Base-by-base conservation (phyloP, 2,888 invertebrate genomes). In the Phyllotreta cruciferae region DNA sequence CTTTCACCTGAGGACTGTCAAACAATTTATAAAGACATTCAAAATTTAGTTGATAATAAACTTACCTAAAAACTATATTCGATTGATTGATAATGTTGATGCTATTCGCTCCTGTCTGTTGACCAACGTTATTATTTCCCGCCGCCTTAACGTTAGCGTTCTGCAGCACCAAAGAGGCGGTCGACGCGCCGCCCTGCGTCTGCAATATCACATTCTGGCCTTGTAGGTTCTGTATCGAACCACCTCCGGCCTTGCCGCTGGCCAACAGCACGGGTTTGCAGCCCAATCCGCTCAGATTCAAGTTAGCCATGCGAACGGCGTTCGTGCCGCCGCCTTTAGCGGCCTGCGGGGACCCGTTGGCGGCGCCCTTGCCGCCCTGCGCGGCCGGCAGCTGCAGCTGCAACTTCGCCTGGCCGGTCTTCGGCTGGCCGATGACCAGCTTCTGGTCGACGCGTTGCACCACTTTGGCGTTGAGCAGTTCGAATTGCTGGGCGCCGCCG, bases 191-290 rank as follows among this genome's bases (percentile, higher is more conserved):
- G n/a, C 73, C 63, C 37, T 75, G 73, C 54, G 75, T 70, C 70
- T 83, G 83, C 36, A 83, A 76, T 49, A 84, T 83, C 1, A 83
- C 82, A 66, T 82, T 79, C 66, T 83, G 83, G 6, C 80, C 80
- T 68, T 81, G 80, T 34, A 80, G 69, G 63, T 76, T 79, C 65
- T 79, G 81, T 56, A 80, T 74, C 4, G 79, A 75, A 42, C 76
- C 77, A 13, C 79, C 77, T 64, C 76, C 77, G 14, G 79, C 77
- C 65, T 78, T 77, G 70, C 83, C 83, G 70, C 83, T 83, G 0
- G 85, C 83, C 50, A 86, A 78, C 53, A 86, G 78, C 9, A 86
- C 83, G 34, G 85, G 85, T 74, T 86, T 86, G 6, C 86, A 86
- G 50, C 83, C 83, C 36, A 86, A 80, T 61, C 85, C 84, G 0